Base-by-base conservation (phyloP, 2,797 vertebrate species). In the Liasis olivaceus region DNA sequence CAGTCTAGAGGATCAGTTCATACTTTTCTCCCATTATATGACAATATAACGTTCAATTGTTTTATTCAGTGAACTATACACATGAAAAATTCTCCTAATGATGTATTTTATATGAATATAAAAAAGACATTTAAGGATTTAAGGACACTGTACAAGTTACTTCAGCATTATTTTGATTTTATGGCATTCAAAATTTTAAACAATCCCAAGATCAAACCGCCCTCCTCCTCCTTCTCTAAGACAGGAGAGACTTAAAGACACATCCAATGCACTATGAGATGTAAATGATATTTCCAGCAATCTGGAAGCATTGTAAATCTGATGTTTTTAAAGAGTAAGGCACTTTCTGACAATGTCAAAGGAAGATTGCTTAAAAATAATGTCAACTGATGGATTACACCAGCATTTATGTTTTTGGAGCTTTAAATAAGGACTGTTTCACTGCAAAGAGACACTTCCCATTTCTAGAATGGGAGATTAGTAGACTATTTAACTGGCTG, bases 281-380 rank as follows among this genome's bases (percentile, higher is more conserved):
- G 90, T 24, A 93, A 94, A 89, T 87, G 56, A 36, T 91, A 94
- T 31, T 96, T 95, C 5, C 31, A 89, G 87, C 54, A 89, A 87
- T 85, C 91, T 91, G 54, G 85, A 93, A 22, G 66, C 94, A 85
- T 58, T 0, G 1, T 84, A 95, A 91, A 51, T 36, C 54, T 81
- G 12, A 64, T 84, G 85, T 85, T 94, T 92, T 90, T 85, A 90
- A 90, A 90, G 72, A 84, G 69, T 54, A 58, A 28, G 62, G 31
- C 42, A 42, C 20, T 51, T 88, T 85, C 60, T 91, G 81, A 86
- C 96, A 96, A 94, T 93, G 88, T 93, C 94, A 95, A 63, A 88
- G 63, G 36, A 88, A 90, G 54, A 94, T 93, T 93, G 87, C 59
- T 22, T 64, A 91, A 28, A 92, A 93, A 54, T 90, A 95, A 72